Evolutionary conservation across 2,888 invertebrate species (phyloP).

Genomic region (Linnaemya vulpina): DNA sequence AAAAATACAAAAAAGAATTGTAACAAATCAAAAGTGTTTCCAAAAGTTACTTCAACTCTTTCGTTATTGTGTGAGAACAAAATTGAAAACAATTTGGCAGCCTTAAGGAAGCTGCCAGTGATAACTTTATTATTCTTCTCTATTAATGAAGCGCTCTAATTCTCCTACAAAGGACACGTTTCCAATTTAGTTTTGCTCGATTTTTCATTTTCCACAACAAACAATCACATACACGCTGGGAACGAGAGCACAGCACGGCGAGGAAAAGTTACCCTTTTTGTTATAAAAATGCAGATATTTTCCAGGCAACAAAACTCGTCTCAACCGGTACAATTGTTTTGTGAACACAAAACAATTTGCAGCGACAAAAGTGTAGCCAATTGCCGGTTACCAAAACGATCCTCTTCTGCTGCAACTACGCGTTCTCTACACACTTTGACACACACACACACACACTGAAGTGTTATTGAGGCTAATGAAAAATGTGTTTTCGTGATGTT

Average conservation of each 20-base stretch:
- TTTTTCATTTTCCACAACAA: slow-evolving; percentile 57
- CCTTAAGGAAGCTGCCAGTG: slow-evolving; percentile 32
- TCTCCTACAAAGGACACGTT: slow-evolving; percentile 61
- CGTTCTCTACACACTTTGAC: slow-evolving; percentile 13
- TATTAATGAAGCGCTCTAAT: slow-evolving; percentile 49
- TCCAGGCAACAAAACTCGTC: slow-evolving; percentile 9
- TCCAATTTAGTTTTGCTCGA: slow-evolving; percentile 68
- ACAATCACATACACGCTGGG: not conserved
- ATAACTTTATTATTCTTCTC: slow-evolving; percentile 51
- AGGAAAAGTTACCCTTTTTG: slow-evolving; percentile 37
- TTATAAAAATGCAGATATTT: slow-evolving; percentile 51
- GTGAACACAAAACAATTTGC: slow-evolving; percentile 52
- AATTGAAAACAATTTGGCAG: not conserved
- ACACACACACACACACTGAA: not conserved
- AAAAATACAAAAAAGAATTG: slow-evolving; percentile 37
- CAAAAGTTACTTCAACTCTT: slow-evolving; percentile 72
- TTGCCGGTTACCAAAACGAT: slow-evolving; percentile 63
- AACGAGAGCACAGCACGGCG: not conserved
- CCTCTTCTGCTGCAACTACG: slow-evolving; percentile 31
- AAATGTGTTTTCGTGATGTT: slow-evolving; percentile 11
- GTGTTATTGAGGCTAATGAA: slow-evolving; percentile 13
- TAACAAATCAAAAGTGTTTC: slow-evolving; percentile 66
- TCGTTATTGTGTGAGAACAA: slow-evolving; percentile 27
- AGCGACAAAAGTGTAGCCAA: slow-evolving; percentile 70
- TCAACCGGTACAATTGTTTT: slow-evolving; percentile 49